Evolutionary conservation across 2,888 invertebrate species (phyloP), one percentile per base, ranked within the genome.

Genomic region (Metacarcinus magister): DNA sequence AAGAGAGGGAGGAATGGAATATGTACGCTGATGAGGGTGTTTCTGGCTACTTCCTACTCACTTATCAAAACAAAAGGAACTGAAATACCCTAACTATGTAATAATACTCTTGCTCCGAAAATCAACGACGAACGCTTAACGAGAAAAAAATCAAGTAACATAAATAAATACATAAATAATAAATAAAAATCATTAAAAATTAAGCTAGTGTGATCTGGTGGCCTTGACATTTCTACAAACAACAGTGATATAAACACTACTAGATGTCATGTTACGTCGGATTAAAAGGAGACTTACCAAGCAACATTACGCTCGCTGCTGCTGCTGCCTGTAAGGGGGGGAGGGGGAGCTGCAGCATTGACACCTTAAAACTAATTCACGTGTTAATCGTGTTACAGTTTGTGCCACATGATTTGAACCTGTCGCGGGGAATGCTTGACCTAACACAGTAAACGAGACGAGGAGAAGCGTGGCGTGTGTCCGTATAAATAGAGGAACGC

Each of bases 351-450:
- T 60, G 60, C 19, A 23, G 23, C 60, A 23, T 19, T 23, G 2
- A 54, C 60, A 60, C 92, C 92, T 92, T 48, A 92, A 92, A 19
- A 46, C 54, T 92, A 92, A 48, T 44, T 10, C 91, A 92, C 44
- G 0, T 48, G 46, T 92, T 92, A 92, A 48, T 19, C 32, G 10
- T 46, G 8, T 23, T 46, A 92, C 54, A 28, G 16, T 92, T 92
- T 48, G 92, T 92, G 87, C 87, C 87, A 82, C 16, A 32, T 39
- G 28, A 87, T 87, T 82, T 32, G 87, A 87, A 87, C 87, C 87
- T 87, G 8, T 39, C 19, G 87, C 39, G 87, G 87, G 87, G 87
- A 87, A 87, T 87, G 87, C 10, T 87, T 16, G 5, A 16, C 32
- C 60, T 32, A 32, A 87, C 87, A 87, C 82, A 82, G 13, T 10